Percentiles rank a stretch among this genome's conserved stretches.
phyloP scores from a whole-genome alignment of 2,113 vertebrate genomes.

The Verasper variegatus region DNA sequence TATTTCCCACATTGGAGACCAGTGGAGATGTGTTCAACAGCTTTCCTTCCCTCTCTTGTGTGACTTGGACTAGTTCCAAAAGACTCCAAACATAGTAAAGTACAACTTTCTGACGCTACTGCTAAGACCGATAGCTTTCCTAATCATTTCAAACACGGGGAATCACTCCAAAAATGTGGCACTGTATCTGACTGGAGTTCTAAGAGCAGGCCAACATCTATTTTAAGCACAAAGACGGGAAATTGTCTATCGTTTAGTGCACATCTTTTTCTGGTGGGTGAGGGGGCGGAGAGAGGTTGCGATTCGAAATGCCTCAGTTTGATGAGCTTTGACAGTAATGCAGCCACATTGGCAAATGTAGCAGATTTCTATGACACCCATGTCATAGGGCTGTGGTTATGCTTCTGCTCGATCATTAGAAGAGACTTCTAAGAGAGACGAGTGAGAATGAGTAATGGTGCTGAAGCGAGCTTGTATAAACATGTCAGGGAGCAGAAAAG shows the following conservation, averaged over 20 bases:
- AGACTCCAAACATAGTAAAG: constrained; percentile 68
- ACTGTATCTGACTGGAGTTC: constrained; percentile 60
- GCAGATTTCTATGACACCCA: constrained; percentile 77
- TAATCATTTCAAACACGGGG: constrained; percentile 74
- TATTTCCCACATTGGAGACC: constrained; percentile 69
- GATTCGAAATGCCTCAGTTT: constrained; percentile 72
- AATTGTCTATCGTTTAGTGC: constrained; percentile 70
- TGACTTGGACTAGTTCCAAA: constrained; percentile 77
- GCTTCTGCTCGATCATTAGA: constrained; percentile 77
- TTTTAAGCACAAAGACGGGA: constrained; percentile 68
- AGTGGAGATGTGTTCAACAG: constrained; percentile 58
- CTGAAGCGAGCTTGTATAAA: constrained; percentile 79
- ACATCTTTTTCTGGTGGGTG: constrained; percentile 63
- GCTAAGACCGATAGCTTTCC: constrained; percentile 75
- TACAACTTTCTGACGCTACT: constrained; percentile 71
- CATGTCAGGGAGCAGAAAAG: constrained; percentile 81
- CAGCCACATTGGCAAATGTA: constrained; percentile 76
- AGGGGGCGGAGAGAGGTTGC: constrained; percentile 72
- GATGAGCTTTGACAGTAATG: constrained; percentile 81
- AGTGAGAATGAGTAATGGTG: constrained; percentile 78
- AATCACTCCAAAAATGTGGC: constrained; percentile 61
- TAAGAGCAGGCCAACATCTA: constrained; percentile 55
- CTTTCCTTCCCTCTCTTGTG: constrained; percentile 64
- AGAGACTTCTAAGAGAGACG: constrained; percentile 78
- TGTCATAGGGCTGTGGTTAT: constrained; percentile 74